phyloP scores from a whole-genome alignment of 2,888 invertebrate genomes.

The Epinotia ramella region DNA sequence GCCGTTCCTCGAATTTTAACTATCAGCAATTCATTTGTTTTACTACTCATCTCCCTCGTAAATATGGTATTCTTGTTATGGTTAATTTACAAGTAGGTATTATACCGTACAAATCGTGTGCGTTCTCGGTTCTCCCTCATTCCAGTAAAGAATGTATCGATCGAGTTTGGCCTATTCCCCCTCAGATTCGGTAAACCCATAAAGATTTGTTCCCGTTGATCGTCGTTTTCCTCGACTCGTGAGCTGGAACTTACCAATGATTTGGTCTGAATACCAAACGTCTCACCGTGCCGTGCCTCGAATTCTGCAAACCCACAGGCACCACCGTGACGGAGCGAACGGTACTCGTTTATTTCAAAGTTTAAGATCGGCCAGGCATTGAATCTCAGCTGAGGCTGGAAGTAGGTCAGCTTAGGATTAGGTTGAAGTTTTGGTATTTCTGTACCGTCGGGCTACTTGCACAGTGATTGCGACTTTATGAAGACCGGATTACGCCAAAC shows the following conservation, averaged over 20 bases:
- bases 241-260: constrained; percentile 24
- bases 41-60: not conserved
- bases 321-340: constrained; percentile 39
- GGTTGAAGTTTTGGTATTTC: constrained; percentile 31
- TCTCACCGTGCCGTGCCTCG: constrained; percentile 20
- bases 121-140: not conserved
- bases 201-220: not conserved
- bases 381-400: constrained; percentile 21
- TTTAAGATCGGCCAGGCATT: constrained; percentile 31
- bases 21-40: not conserved
- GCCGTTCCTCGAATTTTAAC: not conserved
- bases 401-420: constrained; percentile 32
- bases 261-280: constrained; percentile 34
- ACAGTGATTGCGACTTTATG: not conserved
- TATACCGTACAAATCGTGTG: too few species aligned
- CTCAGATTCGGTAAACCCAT: not conserved
- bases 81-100: not conserved
- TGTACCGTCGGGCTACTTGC: not conserved
- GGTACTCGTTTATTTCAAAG: constrained; percentile 35
- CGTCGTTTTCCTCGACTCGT: constrained; percentile 18
- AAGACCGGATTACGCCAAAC: not conserved
- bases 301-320: constrained; percentile 42
- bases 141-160: not conserved
- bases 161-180: not conserved
- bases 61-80: not conserved